Conservation (phyloP, 2,797 vertebrate species). For the Poecilia wingei region DNA sequence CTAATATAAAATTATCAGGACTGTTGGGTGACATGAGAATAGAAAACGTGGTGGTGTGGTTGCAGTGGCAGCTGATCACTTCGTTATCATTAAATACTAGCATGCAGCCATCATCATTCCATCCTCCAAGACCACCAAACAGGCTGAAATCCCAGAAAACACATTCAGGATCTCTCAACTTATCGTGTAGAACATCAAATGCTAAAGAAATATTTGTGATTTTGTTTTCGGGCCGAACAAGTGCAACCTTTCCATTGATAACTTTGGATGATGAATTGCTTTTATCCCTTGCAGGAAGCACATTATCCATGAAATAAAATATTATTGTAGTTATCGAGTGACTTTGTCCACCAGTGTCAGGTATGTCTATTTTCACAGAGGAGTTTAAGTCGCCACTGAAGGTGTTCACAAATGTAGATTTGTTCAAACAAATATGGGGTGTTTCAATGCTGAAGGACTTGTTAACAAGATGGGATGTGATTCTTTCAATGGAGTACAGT, state of each 20-base stretch:
- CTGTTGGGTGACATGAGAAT: slow-evolving; percentile 86
- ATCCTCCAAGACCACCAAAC: slow-evolving; percentile 62
- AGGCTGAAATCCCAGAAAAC: slow-evolving; percentile 92
- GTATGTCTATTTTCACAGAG: slow-evolving; percentile 74
- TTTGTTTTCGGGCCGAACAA: not conserved
- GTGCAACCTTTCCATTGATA: slow-evolving; percentile 15
- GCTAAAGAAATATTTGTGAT: not conserved
- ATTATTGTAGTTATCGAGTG: slow-evolving; percentile 57
- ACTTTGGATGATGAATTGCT: slow-evolving; percentile 32
- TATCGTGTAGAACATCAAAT: not conserved
- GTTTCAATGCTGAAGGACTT: slow-evolving; percentile 45
- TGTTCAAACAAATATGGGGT: slow-evolving; percentile 65
- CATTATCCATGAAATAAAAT: slow-evolving; percentile 66
- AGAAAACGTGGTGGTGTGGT: slow-evolving; percentile 91
- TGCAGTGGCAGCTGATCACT: slow-evolving; percentile 80
- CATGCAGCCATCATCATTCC: slow-evolving; percentile 83
- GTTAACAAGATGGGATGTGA: slow-evolving; percentile 41
- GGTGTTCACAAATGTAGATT: slow-evolving; percentile 52
- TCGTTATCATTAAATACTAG: not conserved
- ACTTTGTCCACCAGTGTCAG: not conserved
- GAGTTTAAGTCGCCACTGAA: slow-evolving; percentile 63
- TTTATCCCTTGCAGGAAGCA: slow-evolving; percentile 59
- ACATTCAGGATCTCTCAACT: slow-evolving; percentile 70
- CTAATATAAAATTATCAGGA: slow-evolving; percentile 16
- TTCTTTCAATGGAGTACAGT: slow-evolving; percentile 79